phyloP scores from a whole-genome alignment of 2,113 vertebrate species.

The Sminthopsis crassicaudata region DNA sequence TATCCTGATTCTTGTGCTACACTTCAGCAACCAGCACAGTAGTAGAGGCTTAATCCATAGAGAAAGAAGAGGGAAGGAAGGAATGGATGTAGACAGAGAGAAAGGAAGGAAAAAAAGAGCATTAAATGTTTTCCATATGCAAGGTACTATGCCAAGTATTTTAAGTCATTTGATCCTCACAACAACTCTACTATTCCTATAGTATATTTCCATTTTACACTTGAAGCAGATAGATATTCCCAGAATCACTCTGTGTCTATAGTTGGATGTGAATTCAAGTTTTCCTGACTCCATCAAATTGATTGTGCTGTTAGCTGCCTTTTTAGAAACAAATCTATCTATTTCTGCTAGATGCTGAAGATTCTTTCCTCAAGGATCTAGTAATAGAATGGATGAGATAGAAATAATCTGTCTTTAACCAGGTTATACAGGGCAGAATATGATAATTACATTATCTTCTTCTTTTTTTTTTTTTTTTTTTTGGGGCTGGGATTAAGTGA shows the following conservation, averaged over 20 bases:
- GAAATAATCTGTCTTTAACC: neutral
- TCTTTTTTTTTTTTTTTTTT: too few species aligned
- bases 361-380: neutral
- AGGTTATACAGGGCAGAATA: neutral
- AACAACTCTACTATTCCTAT: neutral
- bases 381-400: neutral
- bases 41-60: neutral
- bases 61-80: too few species aligned
- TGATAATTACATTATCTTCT: neutral
- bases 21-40: neutral
- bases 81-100: neutral
- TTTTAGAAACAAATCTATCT: neutral
- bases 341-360: neutral
- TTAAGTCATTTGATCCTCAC: neutral
- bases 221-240: neutral
- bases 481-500: too few species aligned
- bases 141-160: neutral
- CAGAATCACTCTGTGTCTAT: too few species aligned
- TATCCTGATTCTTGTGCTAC: neutral
- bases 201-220: neutral
- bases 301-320: neutral
- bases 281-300: neutral
- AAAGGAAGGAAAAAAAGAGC: neutral
- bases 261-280: too few species aligned
- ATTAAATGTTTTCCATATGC: neutral